phyloP scores from a whole-genome alignment of 37 sponge, comb jelly and placozoan species.

The Crambe crambe region DNA sequence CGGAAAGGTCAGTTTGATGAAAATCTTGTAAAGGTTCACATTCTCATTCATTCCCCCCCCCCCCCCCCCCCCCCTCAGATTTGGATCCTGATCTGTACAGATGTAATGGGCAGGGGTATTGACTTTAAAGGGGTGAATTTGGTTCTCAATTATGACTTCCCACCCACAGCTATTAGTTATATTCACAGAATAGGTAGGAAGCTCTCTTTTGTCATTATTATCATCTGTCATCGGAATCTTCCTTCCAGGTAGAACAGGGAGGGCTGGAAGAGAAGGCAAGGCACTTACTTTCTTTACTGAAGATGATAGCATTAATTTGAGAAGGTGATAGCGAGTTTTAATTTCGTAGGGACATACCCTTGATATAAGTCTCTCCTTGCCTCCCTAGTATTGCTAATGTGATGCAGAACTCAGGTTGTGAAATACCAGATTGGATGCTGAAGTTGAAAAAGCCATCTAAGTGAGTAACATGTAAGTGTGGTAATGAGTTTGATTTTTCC shows the following conservation, averaged over 20 bases:
- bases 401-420: slow-evolving; percentile 87
- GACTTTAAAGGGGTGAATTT: slow-evolving; percentile 97
- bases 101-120: slow-evolving; percentile 92
- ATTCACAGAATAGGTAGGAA: slow-evolving; percentile 93
- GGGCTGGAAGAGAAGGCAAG: slow-evolving; percentile 89
- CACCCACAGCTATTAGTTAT: slow-evolving; percentile 88
- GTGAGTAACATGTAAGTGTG: slow-evolving; percentile 35
- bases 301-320: slow-evolving; percentile 73
- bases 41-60: not conserved
- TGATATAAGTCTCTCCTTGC: not conserved
- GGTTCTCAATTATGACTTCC: slow-evolving; percentile 97
- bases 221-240: not conserved
- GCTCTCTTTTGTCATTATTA: not conserved
- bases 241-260: slow-evolving; percentile 86
- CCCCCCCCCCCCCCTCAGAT: slow-evolving; percentile 39
- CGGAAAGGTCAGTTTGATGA: slow-evolving; percentile 62
- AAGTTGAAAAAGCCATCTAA: slow-evolving; percentile 85
- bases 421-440: slow-evolving; percentile 93
- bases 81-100: slow-evolving; percentile 90
- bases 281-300: slow-evolving; percentile 98
- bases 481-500: not conserved
- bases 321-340: slow-evolving; percentile 77
- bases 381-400: slow-evolving; percentile 84
- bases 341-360: not conserved
- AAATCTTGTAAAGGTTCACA: not conserved